Evolutionary conservation across 2,113 vertebrate genomes (phyloP).

Genomic region (Lathamus discolor): DNA sequence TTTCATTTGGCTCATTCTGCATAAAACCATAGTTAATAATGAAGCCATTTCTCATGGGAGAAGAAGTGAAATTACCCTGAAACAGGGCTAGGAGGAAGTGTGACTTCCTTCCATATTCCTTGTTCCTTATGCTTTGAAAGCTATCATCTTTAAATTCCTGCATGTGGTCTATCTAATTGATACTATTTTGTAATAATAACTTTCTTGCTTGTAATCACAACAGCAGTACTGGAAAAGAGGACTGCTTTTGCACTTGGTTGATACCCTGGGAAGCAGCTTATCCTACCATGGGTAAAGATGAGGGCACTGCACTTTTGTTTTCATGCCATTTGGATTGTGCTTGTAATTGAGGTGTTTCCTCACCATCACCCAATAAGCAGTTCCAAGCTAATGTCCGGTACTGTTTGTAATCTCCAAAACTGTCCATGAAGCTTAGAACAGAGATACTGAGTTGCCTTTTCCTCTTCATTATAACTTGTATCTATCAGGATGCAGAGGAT

Average conservation of each 20-base stretch:
- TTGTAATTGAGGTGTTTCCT: neutral
- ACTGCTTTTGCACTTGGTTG: neutral
- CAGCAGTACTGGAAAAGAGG: neutral
- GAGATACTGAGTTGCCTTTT: neutral
- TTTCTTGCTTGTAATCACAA: neutral
- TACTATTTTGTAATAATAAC: neutral
- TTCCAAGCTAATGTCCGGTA: neutral
- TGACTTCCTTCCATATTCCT: neutral
- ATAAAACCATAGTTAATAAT: neutral
- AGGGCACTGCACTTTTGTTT: neutral
- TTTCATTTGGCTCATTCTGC: neutral
- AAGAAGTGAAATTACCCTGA: neutral
- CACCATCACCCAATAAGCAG: neutral
- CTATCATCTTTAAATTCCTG: neutral
- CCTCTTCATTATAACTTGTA: neutral
- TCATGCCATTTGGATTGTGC: neutral
- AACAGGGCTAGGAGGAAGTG: neutral
- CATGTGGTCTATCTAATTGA: neutral
- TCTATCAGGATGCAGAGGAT: neutral
- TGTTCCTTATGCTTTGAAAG: neutral
- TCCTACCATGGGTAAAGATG: fast-evolving
- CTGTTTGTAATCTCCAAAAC: neutral
- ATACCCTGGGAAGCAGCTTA: neutral
- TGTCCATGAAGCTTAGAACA: neutral
- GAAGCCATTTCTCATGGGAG: neutral